Conservation (phyloP, 2,113 vertebrate genomes). For the Atherinomorus stipes region DNA sequence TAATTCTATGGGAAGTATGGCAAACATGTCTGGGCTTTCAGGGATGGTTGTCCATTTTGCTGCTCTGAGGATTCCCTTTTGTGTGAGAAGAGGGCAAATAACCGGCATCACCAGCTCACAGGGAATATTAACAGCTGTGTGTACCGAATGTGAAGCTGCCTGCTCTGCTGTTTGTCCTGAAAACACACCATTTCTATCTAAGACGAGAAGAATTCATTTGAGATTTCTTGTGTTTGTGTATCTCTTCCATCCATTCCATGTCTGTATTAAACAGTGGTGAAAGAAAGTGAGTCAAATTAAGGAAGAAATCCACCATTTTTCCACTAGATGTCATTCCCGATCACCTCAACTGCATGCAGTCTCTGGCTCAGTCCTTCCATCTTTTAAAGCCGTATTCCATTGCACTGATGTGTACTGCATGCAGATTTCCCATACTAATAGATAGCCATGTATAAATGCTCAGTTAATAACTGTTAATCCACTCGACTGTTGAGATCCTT, state of each 20-base stretch:
- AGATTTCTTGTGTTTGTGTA: not conserved
- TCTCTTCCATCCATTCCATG: not conserved
- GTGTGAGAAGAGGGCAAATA: slow-evolving; percentile 46
- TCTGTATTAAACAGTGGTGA: not conserved
- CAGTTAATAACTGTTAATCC: slow-evolving; percentile 45
- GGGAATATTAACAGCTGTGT: slow-evolving; percentile 30
- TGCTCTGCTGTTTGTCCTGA: not conserved
- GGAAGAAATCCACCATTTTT: not conserved
- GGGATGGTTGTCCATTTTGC: slow-evolving; percentile 45
- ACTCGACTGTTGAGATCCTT: slow-evolving; percentile 51
- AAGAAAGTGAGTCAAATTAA: slow-evolving; percentile 4
- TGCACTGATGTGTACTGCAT: slow-evolving; percentile 2
- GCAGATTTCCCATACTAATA: slow-evolving; percentile 28
- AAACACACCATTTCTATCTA: not conserved
- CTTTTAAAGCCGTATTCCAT: slow-evolving; percentile 7
- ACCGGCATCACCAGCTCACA: slow-evolving; percentile 31
- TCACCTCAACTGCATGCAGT: slow-evolving; percentile 7
- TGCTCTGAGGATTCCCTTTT: slow-evolving; percentile 59
- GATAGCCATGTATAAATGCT: slow-evolving; percentile 45
- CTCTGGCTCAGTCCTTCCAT: not conserved
- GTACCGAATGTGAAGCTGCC: slow-evolving; percentile 15
- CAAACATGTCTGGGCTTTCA: slow-evolving; percentile 29
- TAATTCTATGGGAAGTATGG: slow-evolving; percentile 34
- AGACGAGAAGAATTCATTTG: not conserved
- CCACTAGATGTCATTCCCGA: not conserved